phyloP scores from a whole-genome alignment of 2,888 invertebrate species.

The Brachypalpus laphriformis region DNA sequence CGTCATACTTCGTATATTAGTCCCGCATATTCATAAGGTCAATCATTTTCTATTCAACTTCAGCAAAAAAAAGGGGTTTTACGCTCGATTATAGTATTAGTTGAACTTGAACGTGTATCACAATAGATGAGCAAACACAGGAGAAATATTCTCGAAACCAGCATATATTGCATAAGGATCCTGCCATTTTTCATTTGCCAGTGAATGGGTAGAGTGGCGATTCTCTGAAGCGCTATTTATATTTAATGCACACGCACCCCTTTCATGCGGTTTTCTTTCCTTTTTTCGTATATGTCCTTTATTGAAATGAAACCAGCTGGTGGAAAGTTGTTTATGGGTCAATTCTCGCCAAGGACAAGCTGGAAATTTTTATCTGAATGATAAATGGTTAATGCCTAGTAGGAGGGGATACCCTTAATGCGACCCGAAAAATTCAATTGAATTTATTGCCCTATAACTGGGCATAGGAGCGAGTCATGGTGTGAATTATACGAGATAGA shows the following conservation, averaged over 20 bases:
- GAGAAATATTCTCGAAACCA: constrained; percentile 6
- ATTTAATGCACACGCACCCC: constrained; percentile 72
- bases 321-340: constrained; percentile 65
- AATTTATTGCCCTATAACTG: constrained; percentile 39
- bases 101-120: constrained; percentile 65
- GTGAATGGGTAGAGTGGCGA: constrained; percentile 49
- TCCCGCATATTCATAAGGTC: constrained; percentile 32
- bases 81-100: constrained; percentile 61
- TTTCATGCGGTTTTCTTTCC: constrained; percentile 20
- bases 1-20: constrained; percentile 21
- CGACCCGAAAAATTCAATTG: constrained; percentile 29
- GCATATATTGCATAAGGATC: constrained; percentile 66
- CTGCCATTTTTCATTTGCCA: constrained; percentile 67
- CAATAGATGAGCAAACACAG: constrained; percentile 12
- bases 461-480: not conserved
- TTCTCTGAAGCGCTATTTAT: constrained; percentile 63
- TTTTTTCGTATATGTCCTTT: constrained; percentile 13
- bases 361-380: constrained; percentile 51
- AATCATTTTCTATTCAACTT: constrained; percentile 21
- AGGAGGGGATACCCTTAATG: constrained; percentile 26
- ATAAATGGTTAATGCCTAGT: constrained; percentile 49
- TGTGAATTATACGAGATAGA: not conserved
- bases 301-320: constrained; percentile 25
- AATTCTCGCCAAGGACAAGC: constrained; percentile 65
- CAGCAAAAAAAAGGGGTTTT: constrained; percentile 47